Evolutionary conservation across 2,797 vertebrate species (phyloP).

Genomic region (Myiotriccus ornatus): DNA sequence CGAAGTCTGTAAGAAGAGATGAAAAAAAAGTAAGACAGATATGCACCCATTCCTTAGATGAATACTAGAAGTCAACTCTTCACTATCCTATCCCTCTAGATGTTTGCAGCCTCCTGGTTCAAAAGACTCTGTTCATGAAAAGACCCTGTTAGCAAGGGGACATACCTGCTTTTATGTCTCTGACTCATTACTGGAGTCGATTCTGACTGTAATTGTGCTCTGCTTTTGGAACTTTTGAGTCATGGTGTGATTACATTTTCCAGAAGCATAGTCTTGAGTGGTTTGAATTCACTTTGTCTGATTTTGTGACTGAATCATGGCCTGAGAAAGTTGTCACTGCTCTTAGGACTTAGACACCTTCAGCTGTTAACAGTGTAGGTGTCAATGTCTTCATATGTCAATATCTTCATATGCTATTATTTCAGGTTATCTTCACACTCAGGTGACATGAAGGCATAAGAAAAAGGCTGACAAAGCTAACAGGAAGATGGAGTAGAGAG

Average conservation of each 20-base stretch:
- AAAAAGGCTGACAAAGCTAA: background rate
- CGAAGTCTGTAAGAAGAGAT: background rate
- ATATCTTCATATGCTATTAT: background rate
- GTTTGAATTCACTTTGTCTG: background rate
- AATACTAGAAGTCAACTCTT: background rate
- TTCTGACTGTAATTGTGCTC: background rate
- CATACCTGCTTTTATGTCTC: background rate
- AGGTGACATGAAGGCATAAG: background rate
- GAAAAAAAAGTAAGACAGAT: background rate
- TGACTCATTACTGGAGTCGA: background rate
- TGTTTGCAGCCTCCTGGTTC: rapidly evolving
- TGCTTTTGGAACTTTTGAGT: background rate
- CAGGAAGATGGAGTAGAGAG: background rate
- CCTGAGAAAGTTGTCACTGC: background rate
- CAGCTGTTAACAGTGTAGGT: background rate
- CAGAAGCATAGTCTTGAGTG: background rate
- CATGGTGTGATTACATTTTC: background rate
- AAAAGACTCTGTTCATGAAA: background rate
- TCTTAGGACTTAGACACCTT: background rate
- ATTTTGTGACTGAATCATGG: background rate
- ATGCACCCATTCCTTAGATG: background rate
- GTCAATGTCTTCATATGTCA: background rate
- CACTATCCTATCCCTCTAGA: background rate
- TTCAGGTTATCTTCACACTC: background rate
- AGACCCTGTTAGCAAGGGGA: background rate